Evolutionary conservation across 2,888 invertebrate species (phyloP).

Genomic region (Hemicrepidius hirtus): DNA sequence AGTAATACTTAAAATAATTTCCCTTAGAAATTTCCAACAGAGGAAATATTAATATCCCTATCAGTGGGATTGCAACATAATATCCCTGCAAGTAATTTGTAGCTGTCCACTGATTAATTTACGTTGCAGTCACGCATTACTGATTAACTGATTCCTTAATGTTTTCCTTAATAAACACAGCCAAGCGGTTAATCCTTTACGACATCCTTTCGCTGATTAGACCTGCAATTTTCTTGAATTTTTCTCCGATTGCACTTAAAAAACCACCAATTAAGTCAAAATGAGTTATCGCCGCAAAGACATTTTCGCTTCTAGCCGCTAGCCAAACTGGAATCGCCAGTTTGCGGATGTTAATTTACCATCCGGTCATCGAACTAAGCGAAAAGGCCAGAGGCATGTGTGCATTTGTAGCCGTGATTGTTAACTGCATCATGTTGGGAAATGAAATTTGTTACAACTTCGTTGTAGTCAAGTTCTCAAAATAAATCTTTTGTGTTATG

Average conservation of each 20-base stretch:
- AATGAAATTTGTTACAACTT: slow-evolving; percentile 20
- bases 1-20: background rate
- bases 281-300: slow-evolving; percentile 50
- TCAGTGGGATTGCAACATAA: slow-evolving; percentile 1
- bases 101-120: slow-evolving; percentile 19
- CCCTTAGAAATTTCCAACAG: background rate
- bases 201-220: slow-evolving; percentile 14
- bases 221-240: background rate
- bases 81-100: slow-evolving; percentile 10
- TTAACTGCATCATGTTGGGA: slow-evolving; percentile 26
- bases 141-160: slow-evolving; percentile 14
- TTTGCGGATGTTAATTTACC: slow-evolving; percentile 54
- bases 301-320: slow-evolving; percentile 41
- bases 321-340: slow-evolving; percentile 58
- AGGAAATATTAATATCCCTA: slow-evolving; percentile 2
- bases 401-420: slow-evolving; percentile 46
- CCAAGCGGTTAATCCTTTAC: slow-evolving; percentile 23
- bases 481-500: slow-evolving; percentile 1
- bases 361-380: slow-evolving; percentile 57
- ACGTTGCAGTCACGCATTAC: background rate
- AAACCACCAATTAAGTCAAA: slow-evolving; percentile 52
- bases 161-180: slow-evolving; percentile 19
- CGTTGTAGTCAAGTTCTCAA: background rate
- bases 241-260: background rate
- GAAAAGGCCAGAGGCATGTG: slow-evolving; percentile 39